Base-by-base conservation (phyloP, 2,888 invertebrate species). In the Thysanoteuthis rhombus region DNA sequence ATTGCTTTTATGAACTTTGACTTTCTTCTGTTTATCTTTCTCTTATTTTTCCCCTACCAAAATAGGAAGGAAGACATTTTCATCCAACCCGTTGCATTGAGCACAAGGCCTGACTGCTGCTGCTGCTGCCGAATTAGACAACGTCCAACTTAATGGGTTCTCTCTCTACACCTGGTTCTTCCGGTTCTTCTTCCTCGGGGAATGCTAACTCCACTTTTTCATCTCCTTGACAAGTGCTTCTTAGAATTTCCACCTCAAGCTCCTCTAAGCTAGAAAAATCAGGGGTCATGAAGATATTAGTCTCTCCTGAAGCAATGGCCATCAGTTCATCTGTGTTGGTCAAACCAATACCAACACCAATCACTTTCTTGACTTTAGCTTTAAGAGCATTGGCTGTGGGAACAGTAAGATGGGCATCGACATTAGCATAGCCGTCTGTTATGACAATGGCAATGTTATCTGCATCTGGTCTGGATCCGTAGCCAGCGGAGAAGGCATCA, bases 391-490 rank as follows among this genome's bases (percentile, higher is more conserved):
- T 94, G 1, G 96, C 96, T 22, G 95, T 95, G 0, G 95, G 95
- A 19, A 96, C 94, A 8, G 96, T 96, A 93, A 95, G 95, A 47
- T 95, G 94, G 42, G 95, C 94, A 93, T 96, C 95, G 39, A 96
- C 94, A 94, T 96, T 96, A 1, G 96, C 96, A 45, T 94, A 93
- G 10, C 96, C 96, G 93, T 96, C 96, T 3, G 96, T 96, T 16
- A 97, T 93, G 12, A 96, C 90, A 90, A 96, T 95, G 75, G 95
- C 95, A 25, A 96, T 94, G 92, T 96, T 95, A 19, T 96, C 95
- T 0, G 96, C 96, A 32, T 95, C 94, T 16, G 93, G 89, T 28
- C 96, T 94, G 40, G 95, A 95, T 22, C 96, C 96, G 40, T 95
- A 95, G 5, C 94, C 94, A 40, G 93, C 89, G 1, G 93, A 93